Percentiles rank a stretch among this genome's conserved stretches.
These are phyloP conservation scores for Byasa hedistus DNA, from an alignment of 2,888 invertebrate species.

Conservation along the genomic window DNA sequence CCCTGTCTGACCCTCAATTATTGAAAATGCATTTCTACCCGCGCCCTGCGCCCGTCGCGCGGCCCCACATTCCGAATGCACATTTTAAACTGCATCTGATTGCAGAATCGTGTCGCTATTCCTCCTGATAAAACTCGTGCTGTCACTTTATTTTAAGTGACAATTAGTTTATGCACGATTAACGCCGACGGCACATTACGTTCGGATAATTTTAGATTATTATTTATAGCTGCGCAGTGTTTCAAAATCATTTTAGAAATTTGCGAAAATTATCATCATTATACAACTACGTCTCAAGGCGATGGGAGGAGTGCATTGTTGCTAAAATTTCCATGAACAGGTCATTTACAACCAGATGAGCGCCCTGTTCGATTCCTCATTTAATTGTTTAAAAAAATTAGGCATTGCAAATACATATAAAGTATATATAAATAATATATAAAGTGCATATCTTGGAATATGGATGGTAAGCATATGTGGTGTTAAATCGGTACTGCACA, in stretches of 20 bases:
- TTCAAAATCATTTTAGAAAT: background rate
- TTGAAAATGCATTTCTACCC: conserved; percentile 78
- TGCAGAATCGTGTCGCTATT: conserved; percentile 74
- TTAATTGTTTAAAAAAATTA: too few relatives aligned
- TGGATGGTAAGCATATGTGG: too few relatives aligned
- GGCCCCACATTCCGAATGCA: conserved; percentile 74
- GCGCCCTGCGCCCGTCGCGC: conserved; percentile 62
- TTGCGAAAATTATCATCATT: too few relatives aligned
- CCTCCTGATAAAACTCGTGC: conserved; percentile 66
- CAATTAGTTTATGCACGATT: conserved; percentile 50
- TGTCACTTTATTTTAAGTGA: conserved; percentile 65
- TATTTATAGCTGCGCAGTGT: background rate
- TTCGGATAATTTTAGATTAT: conserved; percentile 2
- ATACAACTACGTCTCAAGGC: too few relatives aligned
- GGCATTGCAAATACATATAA: too few relatives aligned
- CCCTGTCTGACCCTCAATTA: conserved; percentile 79
- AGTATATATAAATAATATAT: too few relatives aligned
- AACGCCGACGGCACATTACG: conserved; percentile 18
- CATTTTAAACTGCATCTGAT: conserved; percentile 79
- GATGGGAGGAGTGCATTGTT: too few relatives aligned
- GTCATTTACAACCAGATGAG: too few relatives aligned
- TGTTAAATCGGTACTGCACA: too few relatives aligned
- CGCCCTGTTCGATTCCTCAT: too few relatives aligned
- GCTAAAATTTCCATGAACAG: too few relatives aligned
- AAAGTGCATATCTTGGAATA: too few relatives aligned